These are phyloP conservation scores for Argyrosomus regius DNA, from an alignment of 2,797 vertebrate genomes.

Conservation along the genomic window DNA sequence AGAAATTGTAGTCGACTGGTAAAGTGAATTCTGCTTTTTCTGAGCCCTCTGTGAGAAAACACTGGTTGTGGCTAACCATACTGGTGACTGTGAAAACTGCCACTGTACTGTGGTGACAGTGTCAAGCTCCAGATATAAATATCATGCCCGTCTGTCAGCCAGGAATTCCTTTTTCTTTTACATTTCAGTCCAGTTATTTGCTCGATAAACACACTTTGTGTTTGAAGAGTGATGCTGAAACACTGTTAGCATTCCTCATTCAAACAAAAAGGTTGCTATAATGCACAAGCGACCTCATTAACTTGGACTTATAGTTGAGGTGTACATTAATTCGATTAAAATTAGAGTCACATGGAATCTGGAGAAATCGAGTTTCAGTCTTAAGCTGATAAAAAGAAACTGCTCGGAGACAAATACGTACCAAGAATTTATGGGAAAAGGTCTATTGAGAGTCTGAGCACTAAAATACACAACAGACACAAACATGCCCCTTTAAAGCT, in stretches of 20 bases:
- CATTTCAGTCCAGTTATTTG: neutral
- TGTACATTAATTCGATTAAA: neutral
- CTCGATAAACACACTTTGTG: neutral
- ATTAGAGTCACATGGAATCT: neutral
- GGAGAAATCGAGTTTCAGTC: neutral
- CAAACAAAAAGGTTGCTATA: neutral
- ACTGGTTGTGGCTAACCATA: neutral
- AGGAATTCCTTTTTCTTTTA: neutral
- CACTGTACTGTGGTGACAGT: neutral
- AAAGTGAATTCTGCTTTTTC: neutral
- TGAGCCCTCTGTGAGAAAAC: constrained; percentile 5
- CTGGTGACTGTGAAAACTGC: constrained; percentile 1
- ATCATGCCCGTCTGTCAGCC: neutral
- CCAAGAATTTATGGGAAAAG: constrained; percentile 18
- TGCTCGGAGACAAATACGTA: neutral
- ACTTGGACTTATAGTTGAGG: neutral
- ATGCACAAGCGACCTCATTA: neutral
- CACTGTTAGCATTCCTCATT: neutral
- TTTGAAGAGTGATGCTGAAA: neutral
- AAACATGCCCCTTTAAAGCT: neutral
- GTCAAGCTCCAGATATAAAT: neutral
- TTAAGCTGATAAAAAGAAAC: constrained; percentile 3
- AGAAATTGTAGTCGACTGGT: neutral
- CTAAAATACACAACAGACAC: constrained; percentile 16
- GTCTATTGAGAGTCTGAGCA: neutral